Evolutionary conservation across 2,113 vertebrate species (phyloP), one percentile per base, ranked within the genome.

Genomic region (Trinectes maculatus): DNA sequence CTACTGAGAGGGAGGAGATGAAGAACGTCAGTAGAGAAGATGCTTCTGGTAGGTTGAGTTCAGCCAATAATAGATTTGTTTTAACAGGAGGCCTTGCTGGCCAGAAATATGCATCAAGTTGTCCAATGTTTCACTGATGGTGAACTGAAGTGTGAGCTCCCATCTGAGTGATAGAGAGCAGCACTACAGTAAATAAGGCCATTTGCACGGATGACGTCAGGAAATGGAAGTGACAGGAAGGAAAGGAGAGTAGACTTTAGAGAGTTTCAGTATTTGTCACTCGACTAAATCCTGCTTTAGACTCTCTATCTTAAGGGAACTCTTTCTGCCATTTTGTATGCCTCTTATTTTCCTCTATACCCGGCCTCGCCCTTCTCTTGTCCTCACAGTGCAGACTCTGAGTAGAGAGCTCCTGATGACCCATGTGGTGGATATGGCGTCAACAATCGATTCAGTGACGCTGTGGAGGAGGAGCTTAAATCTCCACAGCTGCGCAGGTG

Each of bases 401-500:
- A 91, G 84, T 92, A 93, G 59, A 93, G 78, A 5, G 92, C 94
- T 2, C 91, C 95, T 3, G 96, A 92, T 36, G 92, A 94, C 68
- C 95, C 95, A 6, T 93, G 95, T 0, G 92, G 91, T 0, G 94
- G 94, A 29, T 95, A 89, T 8, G 96, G 92, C 16, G 94, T 90
- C 29, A 90, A 51, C 22, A 91, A 9, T 29, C 73, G 82, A 3
- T 94, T 91, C 40, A 98, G 86, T 4, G 95, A 95, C 0, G 91
- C 92, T 0, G 93, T 89, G 0, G 96, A 96, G 0, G 94, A 91
- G 0, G 94, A 97, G 87, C 93, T 99, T 56, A 98, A 91, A 74
- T 99, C 97, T 1, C 96, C 97, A 0, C 97, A 98, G 91, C 97
- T 99, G 58, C 93, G 95, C 56, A 98, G 90, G 86, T 98, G 95